Evolutionary conservation across 2,113 vertebrate species (phyloP).

Genomic region (Canis aureus): DNA sequence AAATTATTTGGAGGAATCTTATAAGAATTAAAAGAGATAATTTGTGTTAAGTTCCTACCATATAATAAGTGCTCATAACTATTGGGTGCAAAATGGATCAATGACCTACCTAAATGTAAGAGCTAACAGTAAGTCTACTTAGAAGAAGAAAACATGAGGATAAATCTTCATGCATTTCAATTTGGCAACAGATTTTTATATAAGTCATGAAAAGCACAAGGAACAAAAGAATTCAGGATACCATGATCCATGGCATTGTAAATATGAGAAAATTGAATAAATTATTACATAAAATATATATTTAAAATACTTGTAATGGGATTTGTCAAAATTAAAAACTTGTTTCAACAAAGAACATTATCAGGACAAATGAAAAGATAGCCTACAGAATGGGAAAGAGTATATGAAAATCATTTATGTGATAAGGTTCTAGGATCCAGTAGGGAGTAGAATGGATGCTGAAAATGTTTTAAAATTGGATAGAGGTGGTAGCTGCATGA

Average conservation of each 20-base stretch:
- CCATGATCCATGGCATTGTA: background rate
- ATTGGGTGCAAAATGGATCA: background rate
- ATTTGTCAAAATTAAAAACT: background rate
- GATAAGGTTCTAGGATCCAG: background rate
- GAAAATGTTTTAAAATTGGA: background rate
- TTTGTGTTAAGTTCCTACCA: background rate
- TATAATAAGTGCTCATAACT: background rate
- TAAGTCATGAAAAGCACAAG: background rate
- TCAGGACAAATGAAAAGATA: constrained; percentile 23
- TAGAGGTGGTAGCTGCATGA: background rate
- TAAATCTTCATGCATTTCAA: background rate
- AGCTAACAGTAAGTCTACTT: background rate
- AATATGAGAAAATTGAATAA: background rate
- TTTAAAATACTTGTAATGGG: background rate
- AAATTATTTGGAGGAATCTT: background rate
- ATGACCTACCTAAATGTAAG: background rate
- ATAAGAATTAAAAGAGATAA: background rate
- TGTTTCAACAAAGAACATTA: background rate
- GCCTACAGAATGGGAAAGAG: background rate
- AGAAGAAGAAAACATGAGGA: background rate
- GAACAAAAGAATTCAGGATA: background rate
- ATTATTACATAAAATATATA: background rate
- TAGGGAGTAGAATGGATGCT: background rate
- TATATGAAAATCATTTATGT: background rate
- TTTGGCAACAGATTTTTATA: background rate